Conservation (phyloP, 2,797 vertebrate species). For the Pseudotriccus pelzelni region DNA sequence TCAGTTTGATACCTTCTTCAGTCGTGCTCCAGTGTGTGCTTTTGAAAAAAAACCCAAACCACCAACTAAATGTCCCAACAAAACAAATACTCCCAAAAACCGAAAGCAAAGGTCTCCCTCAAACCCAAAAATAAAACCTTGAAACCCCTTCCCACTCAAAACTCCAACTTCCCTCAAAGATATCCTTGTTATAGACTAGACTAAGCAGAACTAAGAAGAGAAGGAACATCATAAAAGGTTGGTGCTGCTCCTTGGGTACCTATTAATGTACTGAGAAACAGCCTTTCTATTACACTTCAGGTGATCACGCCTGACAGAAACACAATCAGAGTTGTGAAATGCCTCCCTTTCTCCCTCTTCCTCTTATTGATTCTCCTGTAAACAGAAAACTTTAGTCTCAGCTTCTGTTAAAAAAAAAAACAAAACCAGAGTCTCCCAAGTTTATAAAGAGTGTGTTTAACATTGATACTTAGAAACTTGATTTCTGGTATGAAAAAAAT, state of each 20-base stretch:
- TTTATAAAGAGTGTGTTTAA: neutral
- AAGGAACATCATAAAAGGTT: neutral
- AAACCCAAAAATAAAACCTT: rapidly evolving
- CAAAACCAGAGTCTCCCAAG: neutral
- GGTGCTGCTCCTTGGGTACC: neutral
- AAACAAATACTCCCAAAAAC: neutral
- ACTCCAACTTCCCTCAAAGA: neutral
- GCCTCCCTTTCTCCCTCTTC: neutral
- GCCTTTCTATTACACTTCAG: slow-evolving; percentile 2
- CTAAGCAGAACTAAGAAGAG: neutral
- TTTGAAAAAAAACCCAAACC: neutral
- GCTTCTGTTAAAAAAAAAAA: neutral
- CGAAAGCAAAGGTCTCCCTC: rapidly evolving
- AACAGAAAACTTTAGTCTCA: neutral
- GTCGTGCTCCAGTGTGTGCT: neutral
- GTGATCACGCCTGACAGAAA: neutral
- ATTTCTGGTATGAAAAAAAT: slow-evolving; percentile 8
- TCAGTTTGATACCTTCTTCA: neutral
- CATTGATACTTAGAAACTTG: neutral
- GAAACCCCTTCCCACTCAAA: rapidly evolving
- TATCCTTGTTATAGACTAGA: neutral
- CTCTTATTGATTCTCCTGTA: neutral
- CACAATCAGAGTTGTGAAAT: neutral
- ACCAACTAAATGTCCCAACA: neutral
- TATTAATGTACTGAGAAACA: neutral